Conservation (phyloP, 1,140 invertebrate species). For the Drosophila tristis region DNA sequence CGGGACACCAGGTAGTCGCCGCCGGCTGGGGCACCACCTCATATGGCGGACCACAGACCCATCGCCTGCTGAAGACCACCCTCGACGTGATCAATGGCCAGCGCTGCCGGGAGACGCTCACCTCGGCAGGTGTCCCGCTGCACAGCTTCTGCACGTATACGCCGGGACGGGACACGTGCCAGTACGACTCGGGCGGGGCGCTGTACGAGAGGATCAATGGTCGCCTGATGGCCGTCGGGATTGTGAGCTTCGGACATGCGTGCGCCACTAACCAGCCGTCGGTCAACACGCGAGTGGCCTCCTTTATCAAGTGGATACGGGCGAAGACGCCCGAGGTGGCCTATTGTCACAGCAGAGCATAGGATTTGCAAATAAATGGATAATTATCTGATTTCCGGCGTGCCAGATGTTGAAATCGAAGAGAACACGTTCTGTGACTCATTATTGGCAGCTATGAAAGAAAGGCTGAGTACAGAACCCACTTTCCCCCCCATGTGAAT, state of each 20-base stretch:
- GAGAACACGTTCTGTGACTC: too few species aligned
- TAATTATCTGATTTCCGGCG: background rate
- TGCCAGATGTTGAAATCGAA: background rate
- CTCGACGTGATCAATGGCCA: conserved; percentile 65
- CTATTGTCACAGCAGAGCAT: conserved; percentile 55
- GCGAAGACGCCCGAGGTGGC: conserved; percentile 75
- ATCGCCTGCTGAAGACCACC: conserved; percentile 66
- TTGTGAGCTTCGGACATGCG: conserved; percentile 88
- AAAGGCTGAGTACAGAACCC: background rate
- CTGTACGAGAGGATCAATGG: conserved; percentile 64
- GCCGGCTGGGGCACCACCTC: conserved; percentile 82
- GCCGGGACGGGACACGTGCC: conserved; percentile 74
- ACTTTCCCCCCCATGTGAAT: too few species aligned
- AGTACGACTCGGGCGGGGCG: conserved; percentile 81
- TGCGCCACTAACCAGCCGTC: conserved; percentile 87
- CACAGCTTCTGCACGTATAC: conserved; percentile 79
- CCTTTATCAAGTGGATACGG: conserved; percentile 90
- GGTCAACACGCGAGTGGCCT: conserved; percentile 88
- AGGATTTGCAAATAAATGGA: background rate
- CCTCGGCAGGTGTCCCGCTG: conserved; percentile 18
- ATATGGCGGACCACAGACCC: conserved; percentile 74
- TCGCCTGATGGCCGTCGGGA: conserved; percentile 85
- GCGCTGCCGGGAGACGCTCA: conserved; percentile 48
- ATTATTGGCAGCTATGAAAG: background rate
- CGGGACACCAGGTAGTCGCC: conserved; percentile 63